Evolutionary conservation across 2,113 vertebrate species (phyloP).

Genomic region (Aphelocoma coerulescens): DNA sequence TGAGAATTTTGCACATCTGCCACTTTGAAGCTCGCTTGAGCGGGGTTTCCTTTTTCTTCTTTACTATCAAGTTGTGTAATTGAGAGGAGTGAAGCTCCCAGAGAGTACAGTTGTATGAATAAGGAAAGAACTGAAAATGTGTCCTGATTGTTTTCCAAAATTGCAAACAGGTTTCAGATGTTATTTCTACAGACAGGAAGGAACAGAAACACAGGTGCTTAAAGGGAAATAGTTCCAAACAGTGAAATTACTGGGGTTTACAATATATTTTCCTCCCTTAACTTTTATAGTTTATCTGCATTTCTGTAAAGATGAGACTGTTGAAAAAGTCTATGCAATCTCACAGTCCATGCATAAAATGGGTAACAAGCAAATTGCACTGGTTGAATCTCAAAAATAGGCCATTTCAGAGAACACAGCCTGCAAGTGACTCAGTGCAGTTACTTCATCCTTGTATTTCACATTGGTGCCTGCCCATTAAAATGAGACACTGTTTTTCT

Average conservation of each 20-base stretch:
- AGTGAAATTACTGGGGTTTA: not conserved
- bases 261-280: not conserved
- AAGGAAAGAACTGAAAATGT: constrained; percentile 59
- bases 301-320: not conserved
- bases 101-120: constrained; percentile 42
- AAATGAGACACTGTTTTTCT: not conserved
- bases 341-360: not conserved
- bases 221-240: constrained; percentile 20
- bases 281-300: constrained; percentile 17
- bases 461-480: not conserved
- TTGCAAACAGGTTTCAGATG: constrained; percentile 58
- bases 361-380: not conserved
- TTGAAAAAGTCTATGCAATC: not conserved
- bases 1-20: constrained; percentile 57
- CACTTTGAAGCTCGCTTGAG: constrained; percentile 54
- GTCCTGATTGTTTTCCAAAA: constrained; percentile 64
- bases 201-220: constrained; percentile 37
- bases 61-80: constrained; percentile 53
- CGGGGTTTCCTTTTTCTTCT: constrained; percentile 11
- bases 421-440: not conserved
- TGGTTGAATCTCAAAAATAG: not conserved
- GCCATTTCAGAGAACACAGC: not conserved
- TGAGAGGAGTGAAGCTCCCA: constrained; percentile 51
- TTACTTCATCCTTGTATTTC: constrained; percentile 5
- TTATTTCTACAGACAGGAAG: constrained; percentile 31